A percentile compares a stretch with the other conserved stretches of the same genome.
phyloP scores from a whole-genome alignment of 2,113 vertebrate genomes.

The Chlamydotis undulata region DNA sequence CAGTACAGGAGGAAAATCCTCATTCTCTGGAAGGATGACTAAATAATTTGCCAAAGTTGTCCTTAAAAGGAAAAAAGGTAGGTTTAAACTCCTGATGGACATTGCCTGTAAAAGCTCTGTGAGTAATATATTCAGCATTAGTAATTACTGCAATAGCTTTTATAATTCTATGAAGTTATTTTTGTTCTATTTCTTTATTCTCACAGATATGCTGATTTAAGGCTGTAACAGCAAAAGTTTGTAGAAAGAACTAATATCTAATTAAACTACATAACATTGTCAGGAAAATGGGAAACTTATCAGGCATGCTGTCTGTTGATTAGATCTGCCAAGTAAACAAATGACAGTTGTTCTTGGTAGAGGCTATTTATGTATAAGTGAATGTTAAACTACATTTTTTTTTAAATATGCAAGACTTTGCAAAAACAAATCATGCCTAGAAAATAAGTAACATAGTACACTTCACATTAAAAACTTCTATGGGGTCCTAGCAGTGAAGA shows the following conservation, averaged over 20 bases:
- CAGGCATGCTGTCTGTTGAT: not conserved
- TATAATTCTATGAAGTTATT: not conserved
- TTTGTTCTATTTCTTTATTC: no score
- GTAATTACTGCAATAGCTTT: not conserved
- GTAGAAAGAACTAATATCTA: not conserved
- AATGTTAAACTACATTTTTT: not conserved
- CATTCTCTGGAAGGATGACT: not conserved
- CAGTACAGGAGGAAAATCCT: not conserved
- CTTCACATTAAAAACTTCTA: not conserved
- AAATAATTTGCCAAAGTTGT: not conserved
- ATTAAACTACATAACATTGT: not conserved
- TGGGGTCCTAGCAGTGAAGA: not conserved
- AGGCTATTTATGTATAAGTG: not conserved
- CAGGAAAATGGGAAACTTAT: not conserved
- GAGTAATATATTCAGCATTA: not conserved
- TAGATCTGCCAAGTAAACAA: not conserved
- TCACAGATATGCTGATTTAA: not conserved
- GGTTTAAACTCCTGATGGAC: not conserved
- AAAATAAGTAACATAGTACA: not conserved
- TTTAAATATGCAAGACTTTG: not conserved
- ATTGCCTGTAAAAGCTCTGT: not conserved
- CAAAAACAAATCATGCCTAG: not conserved
- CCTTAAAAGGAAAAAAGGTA: not conserved
- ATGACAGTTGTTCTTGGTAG: not conserved
- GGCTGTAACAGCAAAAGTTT: not conserved